Evolutionary conservation across 2,888 invertebrate species (phyloP).

Genomic region (Eucriotettix oculatus): DNA sequence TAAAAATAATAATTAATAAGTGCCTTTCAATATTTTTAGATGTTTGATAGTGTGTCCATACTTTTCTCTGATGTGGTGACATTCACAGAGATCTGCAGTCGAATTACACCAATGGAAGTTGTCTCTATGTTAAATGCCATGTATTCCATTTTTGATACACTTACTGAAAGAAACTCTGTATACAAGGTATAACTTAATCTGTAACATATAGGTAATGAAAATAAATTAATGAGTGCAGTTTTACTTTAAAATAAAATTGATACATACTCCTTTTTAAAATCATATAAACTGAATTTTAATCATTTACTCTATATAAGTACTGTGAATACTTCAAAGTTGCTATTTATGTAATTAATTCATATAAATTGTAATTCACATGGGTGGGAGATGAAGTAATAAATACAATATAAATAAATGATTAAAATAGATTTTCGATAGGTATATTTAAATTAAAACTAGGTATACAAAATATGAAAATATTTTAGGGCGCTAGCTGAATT

Average conservation of each 20-base stretch:
- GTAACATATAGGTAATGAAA: background rate
- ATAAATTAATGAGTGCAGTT: background rate
- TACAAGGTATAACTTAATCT: conserved; percentile 59
- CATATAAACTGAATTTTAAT: too few species aligned
- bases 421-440: too few species aligned
- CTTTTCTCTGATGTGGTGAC: conserved; percentile 96
- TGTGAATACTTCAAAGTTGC: too few species aligned
- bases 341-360: too few species aligned
- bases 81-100: conserved; percentile 91
- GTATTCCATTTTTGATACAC: conserved; percentile 92
- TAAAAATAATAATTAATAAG: background rate
- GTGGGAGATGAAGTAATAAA: too few species aligned
- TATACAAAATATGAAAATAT: too few species aligned
- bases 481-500: too few species aligned
- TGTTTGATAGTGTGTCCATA: conserved; percentile 90
- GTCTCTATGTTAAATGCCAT: conserved; percentile 94
- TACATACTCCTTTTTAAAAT: too few species aligned
- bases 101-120: conserved; percentile 93
- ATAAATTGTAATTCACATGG: too few species aligned
- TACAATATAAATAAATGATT: too few species aligned
- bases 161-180: conserved; percentile 82
- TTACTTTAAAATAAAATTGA: background rate
- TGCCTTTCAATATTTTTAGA: conserved; percentile 38
- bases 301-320: too few species aligned
- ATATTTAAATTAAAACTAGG: too few species aligned